Base-by-base conservation (phyloP, 2,888 invertebrate genomes). In the Drosophila phalerata region DNA sequence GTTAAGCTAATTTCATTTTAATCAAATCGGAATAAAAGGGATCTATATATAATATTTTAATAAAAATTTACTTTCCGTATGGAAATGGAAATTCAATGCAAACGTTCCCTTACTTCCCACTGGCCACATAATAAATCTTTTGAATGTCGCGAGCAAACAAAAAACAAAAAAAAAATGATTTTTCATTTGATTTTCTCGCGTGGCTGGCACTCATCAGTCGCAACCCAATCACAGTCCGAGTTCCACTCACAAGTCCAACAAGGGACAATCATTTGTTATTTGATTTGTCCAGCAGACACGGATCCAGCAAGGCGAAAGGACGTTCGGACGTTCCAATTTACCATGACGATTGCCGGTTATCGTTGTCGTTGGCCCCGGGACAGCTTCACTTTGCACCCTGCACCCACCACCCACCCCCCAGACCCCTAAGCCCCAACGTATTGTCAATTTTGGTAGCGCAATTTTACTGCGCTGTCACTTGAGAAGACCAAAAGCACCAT, bases 201-300 rank as follows among this genome's bases (percentile, higher is more conserved):
- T 78, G 78, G 71, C 70, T 74, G 74, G 63, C 71, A 71, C 71
- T 74, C 78, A 78, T 78, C 78, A 75, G 64, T 71, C 65, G 56
- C 61, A 43, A 60, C 22, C 38, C 77, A 83, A 84, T 81, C 79
- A 78, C 68, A 70, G 62, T 65, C 60, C 55, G 43, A 42, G 53
- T 22, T 45, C 51, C 58, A 55, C 45, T 61, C 67, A 28, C 64
- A 40, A 52, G 17, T 62, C 65, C 53, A 25, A 58, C 58, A 45
- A 61, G 61, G 58, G 57, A 71, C 74, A 85, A 82, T 82, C 80
- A 85, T 85, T 83, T 83, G 85, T 82, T 85, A 83, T 83, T 83
- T 80, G 85, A 83, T 85, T 82, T 85, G 78, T 48, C 71, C 80
- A 73, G 34, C 60, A 38, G 51, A 6, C 57, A 37, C n/a, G 32